Evolutionary conservation across 2,113 vertebrate genomes (phyloP), one percentile per base, ranked within the genome.

Genomic region (Cnemophilus loriae): DNA sequence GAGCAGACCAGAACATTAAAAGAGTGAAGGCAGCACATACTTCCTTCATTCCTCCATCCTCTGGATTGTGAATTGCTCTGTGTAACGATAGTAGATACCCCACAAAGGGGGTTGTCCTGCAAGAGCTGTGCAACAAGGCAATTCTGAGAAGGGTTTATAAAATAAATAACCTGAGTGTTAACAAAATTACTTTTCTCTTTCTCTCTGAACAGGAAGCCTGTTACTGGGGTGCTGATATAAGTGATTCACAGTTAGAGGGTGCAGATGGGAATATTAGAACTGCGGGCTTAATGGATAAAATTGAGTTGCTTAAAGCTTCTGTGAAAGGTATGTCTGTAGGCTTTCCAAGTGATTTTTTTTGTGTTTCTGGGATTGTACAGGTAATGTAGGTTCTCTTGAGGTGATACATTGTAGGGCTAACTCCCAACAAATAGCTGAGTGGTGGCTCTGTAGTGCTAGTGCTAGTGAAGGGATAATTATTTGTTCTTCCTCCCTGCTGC

Each of bases 151-250:
- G 9, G 52, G 13, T 42, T 74, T 63, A 13, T 74, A 12, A 78
- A 87, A 52, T 46, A 44, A 80, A 52, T 52, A 60, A 21, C 42
- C 26, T 9, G 4, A 41, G 30, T 70, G 57, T 64, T 70, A 69
- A 59, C 74, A 52, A 71, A 78, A 47, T 35, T 2, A 42, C 33
- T 76, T 37, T 71, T 83, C 49, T 93, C 21, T 86, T 70, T 89
- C 41, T 91, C 33, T 91, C 52, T 85, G 67, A 44, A 32, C 85
- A 99, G 99, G 97, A 93, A 73, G 97, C 96, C 17, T 97, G 91
- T 89, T 99, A 98, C 84, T 93, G 99, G 82, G 99, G 99, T 16
- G 91, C 98, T 95, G 99, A 99, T 94, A 97, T 97, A 79, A 98
- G 98, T n/a, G 95, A 98, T 42, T 97, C 96, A 11, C 99, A 99